Evolutionary conservation across 2,888 invertebrate genomes (phyloP).

Genomic region (Cylindroiulus punctatus): DNA sequence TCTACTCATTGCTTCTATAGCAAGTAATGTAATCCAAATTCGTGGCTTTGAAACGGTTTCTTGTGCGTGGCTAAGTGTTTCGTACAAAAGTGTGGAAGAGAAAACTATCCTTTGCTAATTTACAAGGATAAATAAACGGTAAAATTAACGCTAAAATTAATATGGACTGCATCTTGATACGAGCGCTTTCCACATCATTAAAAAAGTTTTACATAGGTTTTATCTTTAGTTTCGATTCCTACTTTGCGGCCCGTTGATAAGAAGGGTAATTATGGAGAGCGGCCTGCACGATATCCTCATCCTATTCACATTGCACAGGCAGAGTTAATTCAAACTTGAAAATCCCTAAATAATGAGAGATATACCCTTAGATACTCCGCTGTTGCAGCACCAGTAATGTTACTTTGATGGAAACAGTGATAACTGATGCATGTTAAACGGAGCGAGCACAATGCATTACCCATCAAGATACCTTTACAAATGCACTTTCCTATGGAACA

Average conservation of each 20-base stretch:
- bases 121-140: too few species aligned
- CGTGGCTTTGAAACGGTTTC: too few species aligned
- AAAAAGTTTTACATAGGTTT: neutral
- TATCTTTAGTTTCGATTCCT: neutral
- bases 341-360: slow-evolving; percentile 15
- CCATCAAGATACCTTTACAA: slow-evolving; percentile 25
- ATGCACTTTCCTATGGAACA: neutral
- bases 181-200: neutral
- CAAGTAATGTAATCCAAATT: too few species aligned
- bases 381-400: neutral
- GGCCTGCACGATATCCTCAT: neutral
- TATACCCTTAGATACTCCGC: slow-evolving; percentile 2
- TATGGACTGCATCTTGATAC: neutral
- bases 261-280: neutral
- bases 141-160: neutral
- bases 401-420: neutral
- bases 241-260: neutral
- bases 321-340: neutral
- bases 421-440: slow-evolving; percentile 12
- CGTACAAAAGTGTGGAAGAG: too few species aligned
- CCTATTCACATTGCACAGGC: neutral
- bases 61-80: too few species aligned
- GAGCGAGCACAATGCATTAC: neutral
- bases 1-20: too few species aligned
- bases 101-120: too few species aligned